A percentile compares a stretch with the other conserved stretches of the same genome.
Evolutionary conservation across 2,113 vertebrate species (phyloP).

Genomic region (Zosterops hypoxanthus): DNA sequence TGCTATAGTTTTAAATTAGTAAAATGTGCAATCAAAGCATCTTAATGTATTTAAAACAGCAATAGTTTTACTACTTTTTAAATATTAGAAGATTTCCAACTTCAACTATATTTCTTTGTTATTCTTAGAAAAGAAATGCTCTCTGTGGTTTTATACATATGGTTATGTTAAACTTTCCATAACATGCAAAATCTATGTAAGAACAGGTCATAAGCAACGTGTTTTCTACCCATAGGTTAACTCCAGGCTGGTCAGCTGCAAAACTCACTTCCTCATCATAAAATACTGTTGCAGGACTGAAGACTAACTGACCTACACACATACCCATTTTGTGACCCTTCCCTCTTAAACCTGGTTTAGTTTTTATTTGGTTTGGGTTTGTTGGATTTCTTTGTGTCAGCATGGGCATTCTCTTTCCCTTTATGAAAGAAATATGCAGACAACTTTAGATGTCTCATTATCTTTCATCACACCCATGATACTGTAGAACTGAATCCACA

Average conservation of each 20-base stretch:
- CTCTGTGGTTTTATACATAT: constrained; percentile 10
- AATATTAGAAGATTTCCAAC: background rate
- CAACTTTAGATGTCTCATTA: background rate
- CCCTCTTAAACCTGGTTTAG: background rate
- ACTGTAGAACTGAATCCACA: background rate
- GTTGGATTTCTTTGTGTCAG: background rate
- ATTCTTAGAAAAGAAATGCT: background rate
- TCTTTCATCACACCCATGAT: background rate
- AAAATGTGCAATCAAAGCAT: background rate
- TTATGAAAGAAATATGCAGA: background rate
- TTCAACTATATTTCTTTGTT: background rate
- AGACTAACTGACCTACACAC: background rate
- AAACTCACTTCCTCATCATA: background rate
- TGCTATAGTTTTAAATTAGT: background rate
- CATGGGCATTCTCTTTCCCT: background rate
- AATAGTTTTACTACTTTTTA: background rate
- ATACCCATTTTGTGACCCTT: background rate
- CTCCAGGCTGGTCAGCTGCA: background rate
- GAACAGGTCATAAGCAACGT: background rate
- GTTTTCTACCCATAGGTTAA: background rate
- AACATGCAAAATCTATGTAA: background rate
- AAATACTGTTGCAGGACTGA: background rate
- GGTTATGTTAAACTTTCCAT: background rate
- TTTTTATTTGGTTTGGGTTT: background rate
- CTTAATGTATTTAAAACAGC: background rate